Evolutionary conservation across 2,113 vertebrate genomes (phyloP), one percentile per base, ranked within the genome.

Genomic region (Tychaedon coryphoeus): DNA sequence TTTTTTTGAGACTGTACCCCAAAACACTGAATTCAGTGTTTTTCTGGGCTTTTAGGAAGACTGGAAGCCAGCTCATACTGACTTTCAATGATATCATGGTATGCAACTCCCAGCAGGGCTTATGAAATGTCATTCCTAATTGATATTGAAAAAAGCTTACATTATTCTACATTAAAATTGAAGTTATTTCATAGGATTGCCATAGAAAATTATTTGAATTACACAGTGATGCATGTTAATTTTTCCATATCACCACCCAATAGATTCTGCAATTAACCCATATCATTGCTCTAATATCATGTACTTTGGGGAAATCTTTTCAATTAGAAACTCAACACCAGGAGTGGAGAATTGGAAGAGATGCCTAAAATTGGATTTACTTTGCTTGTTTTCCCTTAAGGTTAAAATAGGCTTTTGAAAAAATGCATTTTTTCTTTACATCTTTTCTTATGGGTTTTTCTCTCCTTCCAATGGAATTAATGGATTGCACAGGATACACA

Each of bases 221-320:
- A 80, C 78, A 90, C 43, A 80, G 72, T 71, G 47, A 90, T 76
- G 28, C 24, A 19, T 70, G 43, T 94, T 85, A 95, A 95, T 96
- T 92, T 93, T 95, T 88, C 85, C 75, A 67, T 88, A 88, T 86
- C 85, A 42, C 43, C 31, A 77, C 60, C 47, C 85, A 88, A 86
- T 88, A 96, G 83, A 90, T 86, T 80, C 64, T 71, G 19, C 82
- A 95, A 96, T 96, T 96, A 94, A 95, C 88, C 90, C 88, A 80
- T 70, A 90, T 93, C 43, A 84, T 94, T 73, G 19, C 33, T 95
- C 22, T 96, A 92, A 71, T 86, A 86, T 60, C 28, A 33, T 54
- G 34, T 23, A 67, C 93, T 95, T 88, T 88, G 43, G 94, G 96
- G 95, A 95, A 93, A 93, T 88, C 47, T 90, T 95, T 93, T 95